Evolutionary conservation across 2,113 vertebrate species (phyloP), one percentile per base, ranked within the genome.

Genomic region (Physeter macrocephalus): DNA sequence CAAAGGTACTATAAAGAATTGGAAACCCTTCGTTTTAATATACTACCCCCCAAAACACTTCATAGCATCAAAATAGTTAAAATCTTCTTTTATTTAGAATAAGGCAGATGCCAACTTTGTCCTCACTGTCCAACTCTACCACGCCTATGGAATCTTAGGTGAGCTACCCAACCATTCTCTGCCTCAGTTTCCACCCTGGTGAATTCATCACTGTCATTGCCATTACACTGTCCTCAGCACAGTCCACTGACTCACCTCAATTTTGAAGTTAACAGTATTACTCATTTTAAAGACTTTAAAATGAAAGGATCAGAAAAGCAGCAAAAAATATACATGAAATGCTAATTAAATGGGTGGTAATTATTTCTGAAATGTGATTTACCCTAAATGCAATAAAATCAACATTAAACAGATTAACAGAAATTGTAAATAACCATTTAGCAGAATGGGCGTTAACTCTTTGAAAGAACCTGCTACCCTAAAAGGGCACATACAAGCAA

Each of bases 81-180:
- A 81, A 43, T 43, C 54, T 46, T 62, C 17, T 39, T 64, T 59
- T 59, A 59, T 5, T 10, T 5, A 72, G 52, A 84, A 41, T 9
- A 20, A 71, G 13, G 31, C 20, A 64, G 20, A 57, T 7, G 13
- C 4, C 59, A 57, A 25, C 27, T 59, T 20, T 41, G 29, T 64
- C 39, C 82, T 59, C 25, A 41, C 17, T 31, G 41, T 31, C 77
- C 27, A 6, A 9, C 8, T 49, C n/a, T 39, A 54, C 49, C n/a
- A 6, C 5, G 3, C 8, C 1, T 20, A 3, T 0, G 25, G 31
- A 15, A 29, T 21, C 34, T 54, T 0, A 14, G 25, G 15, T 41
- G 31, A 34, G 43, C 41, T 17, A 9, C 12, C 43, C 25, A 57
- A 12, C 11, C 46, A 23, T 3, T 20, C 54, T 34, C 3, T 27